A percentile compares a stretch with the other conserved stretches of the same genome.
These are phyloP conservation scores for Congeria kusceri DNA, from an alignment of 2,888 invertebrate genomes.

Conservation along the genomic window DNA sequence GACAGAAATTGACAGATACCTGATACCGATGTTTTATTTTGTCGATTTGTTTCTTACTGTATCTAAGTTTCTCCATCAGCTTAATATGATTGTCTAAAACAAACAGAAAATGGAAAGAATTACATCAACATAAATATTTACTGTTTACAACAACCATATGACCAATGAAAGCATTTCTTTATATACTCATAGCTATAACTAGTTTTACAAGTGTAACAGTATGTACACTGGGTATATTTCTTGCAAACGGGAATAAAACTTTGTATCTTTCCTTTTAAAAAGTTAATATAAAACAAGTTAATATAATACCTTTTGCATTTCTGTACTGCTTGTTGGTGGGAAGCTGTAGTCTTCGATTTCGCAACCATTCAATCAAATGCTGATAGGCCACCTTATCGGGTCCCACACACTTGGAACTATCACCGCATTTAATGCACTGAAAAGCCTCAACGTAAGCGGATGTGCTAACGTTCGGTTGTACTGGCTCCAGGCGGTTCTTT, in stretches of 20 bases:
- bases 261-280: too few relatives aligned
- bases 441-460: neutral
- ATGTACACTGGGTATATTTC: too few relatives aligned
- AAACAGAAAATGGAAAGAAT: neutral
- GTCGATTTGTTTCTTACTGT: neutral
- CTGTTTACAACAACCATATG: too few relatives aligned
- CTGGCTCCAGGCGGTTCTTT: neutral
- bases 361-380: neutral
- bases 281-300: too few relatives aligned
- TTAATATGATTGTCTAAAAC: neutral
- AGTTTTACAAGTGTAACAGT: too few relatives aligned
- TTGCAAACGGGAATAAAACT: too few relatives aligned
- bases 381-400: neutral
- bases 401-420: neutral
- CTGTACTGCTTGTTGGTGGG: neutral
- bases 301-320: neutral
- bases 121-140: neutral
- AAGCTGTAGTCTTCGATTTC: neutral
- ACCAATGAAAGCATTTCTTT: too few relatives aligned
- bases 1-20: neutral
- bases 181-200: too few relatives aligned
- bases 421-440: neutral
- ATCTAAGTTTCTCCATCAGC: neutral
- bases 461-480: neutral
- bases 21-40: constrained; percentile 1